Base-by-base conservation (phyloP, 2,888 invertebrate genomes). In the Apodemia duryi region DNA sequence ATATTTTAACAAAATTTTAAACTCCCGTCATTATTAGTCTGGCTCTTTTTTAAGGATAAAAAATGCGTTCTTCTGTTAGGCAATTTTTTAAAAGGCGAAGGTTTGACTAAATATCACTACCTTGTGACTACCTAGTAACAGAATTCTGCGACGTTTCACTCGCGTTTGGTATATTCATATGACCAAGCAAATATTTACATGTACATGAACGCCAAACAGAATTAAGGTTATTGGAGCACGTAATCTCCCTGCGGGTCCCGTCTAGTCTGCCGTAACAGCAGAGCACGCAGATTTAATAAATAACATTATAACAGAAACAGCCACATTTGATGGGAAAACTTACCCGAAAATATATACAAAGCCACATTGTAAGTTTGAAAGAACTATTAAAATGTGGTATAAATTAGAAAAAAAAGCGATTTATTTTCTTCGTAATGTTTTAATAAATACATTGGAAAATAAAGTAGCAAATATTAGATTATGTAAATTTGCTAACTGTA, bases 341-440 rank as follows among this genome's bases (percentile, higher is more conserved):
- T 29, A 57, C 32, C 21, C 9, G 10, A 52, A 52, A 57, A 10
- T 13, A 32, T 29, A 32, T 57, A 57, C 6, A 57, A 60, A 6
- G 13, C 11, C n/a, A 13, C 13, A 60, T 60, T 29, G 57, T 60
- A 60, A 60, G 57, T 60, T 60, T 60, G 57, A 60, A 60, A 60
- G 32, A 35, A 29, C 57, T 60, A 60, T 60, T 60, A 60, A 35
- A 35, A 35, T 35, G 6, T 51, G 49, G 49, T 51, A 6, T 51
- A 51, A 21, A 51, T 21, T 13, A n/a, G 0, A n/a, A 21, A 6
- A 51, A 21, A 21, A 6, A 21, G 49, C 49, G 49, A 51, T 51
- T 51, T 43, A 41, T 41, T 41, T 21, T 21, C 21, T 21, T 21
- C 21, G 21, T 21, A 21, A 21, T 21, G 21, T 21, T 21, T 21